Base-by-base conservation (phyloP, 2,113 vertebrate species). In the Lepisosteus osseus region DNA sequence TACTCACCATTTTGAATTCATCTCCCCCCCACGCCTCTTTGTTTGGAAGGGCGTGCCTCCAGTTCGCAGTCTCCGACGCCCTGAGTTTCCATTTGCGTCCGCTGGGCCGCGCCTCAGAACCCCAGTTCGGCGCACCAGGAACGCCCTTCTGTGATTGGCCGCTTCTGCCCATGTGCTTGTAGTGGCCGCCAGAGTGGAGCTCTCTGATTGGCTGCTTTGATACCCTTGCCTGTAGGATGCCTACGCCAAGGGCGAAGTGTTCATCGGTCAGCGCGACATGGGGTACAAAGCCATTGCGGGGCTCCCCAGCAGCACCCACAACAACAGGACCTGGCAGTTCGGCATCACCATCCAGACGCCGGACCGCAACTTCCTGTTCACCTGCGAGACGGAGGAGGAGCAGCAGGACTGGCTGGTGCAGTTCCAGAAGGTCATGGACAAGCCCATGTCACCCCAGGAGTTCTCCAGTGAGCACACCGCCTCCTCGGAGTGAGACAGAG, bases 191-290 rank as follows among this genome's bases (percentile, higher is more conserved):
- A 29, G 29, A 29, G 29, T 29, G 29, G 29, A 29, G 29, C 29
- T 29, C 29, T 29, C 29, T 29, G 29, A 29, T 29, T 29, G 29
- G 29, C 29, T 29, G 29, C 29, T 29, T 29, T 2, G 29, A 29
- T 29, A 29, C 29, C 29, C 29, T 29, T 29, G 29, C 29, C 29
- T 29, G 29, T 29, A 97, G 95, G 95, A 96, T 0, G 95, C 94
- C 0, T 97, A 95, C 79, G 95, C 95, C 73, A 96, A 95, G 83
- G 95, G 95, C 0, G 94, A 97, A 65, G 94, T 93, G 11, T 97
- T 95, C 73, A 75, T 97, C 75, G 95, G 95, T 47, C 93, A 91
- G 83, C 74, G 66, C 43, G 93, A 94, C 59, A 87, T 92, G 5
- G 93, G 93, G 1, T 97, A 97, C 76, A 84, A 83, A 0, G 87